phyloP scores from a whole-genome alignment of 35 echinoderm and acorn worm species.

The Patiria miniata region DNA sequence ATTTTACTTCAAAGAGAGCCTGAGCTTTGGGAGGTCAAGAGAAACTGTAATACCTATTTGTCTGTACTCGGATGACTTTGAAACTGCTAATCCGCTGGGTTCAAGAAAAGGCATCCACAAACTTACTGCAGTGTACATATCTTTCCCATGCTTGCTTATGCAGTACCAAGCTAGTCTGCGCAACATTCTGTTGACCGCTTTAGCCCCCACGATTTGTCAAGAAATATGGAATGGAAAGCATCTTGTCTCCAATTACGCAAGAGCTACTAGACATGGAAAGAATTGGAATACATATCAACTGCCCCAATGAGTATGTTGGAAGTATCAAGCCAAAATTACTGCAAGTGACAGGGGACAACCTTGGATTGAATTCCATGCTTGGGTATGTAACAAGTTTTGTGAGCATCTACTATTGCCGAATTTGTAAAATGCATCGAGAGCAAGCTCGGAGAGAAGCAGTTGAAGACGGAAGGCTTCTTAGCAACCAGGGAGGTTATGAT shows the following conservation, averaged over 20 bases:
- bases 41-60: slow-evolving; percentile 47
- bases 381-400: slow-evolving; percentile 50
- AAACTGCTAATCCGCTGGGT: slow-evolving; percentile 70
- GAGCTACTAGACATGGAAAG: slow-evolving; percentile 33
- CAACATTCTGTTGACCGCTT: slow-evolving; percentile 51
- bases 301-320: slow-evolving; percentile 30
- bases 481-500: slow-evolving; percentile 3
- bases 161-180: slow-evolving; percentile 41
- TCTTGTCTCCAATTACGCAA: slow-evolving; percentile 34
- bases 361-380: slow-evolving; percentile 35
- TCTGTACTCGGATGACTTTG: slow-evolving; percentile 65
- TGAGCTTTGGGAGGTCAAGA: background rate
- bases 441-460: slow-evolving; percentile 16
- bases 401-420: slow-evolving; percentile 24
- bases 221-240: slow-evolving; percentile 59
- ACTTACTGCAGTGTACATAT: slow-evolving; percentile 47
- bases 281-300: slow-evolving; percentile 39
- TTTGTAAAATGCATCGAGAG: slow-evolving; percentile 17
- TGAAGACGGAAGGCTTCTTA: slow-evolving; percentile 18
- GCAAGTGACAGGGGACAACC: slow-evolving; percentile 46
- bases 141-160: slow-evolving; percentile 40
- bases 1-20: slow-evolving; percentile 29
- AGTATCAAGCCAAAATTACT: slow-evolving; percentile 27
- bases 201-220: slow-evolving; percentile 36
- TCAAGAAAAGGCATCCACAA: slow-evolving; percentile 68